Percentiles rank a stretch among this genome's conserved stretches.
These are phyloP conservation scores for Pseudococcus viburni DNA, from an alignment of 2,888 invertebrate species.

Conservation along the genomic window DNA sequence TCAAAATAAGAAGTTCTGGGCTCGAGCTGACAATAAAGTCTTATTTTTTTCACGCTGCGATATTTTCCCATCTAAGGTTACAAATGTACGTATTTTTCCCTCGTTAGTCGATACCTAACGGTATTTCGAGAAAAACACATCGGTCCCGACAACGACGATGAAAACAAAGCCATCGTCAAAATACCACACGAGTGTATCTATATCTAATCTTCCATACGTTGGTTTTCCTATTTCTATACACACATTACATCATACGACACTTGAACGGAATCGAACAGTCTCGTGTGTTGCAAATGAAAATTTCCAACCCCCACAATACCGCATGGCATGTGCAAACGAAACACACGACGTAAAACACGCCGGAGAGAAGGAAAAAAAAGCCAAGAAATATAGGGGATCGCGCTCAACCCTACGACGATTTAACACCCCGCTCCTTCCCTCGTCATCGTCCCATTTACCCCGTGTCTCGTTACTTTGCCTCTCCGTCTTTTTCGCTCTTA, in stretches of 20 bases:
- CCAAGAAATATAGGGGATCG: neutral
- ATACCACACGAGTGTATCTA: neutral
- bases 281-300: neutral
- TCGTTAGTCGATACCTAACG: too few species aligned
- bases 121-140: too few species aligned
- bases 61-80: too few species aligned
- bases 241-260: neutral
- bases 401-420: slow-evolving; percentile 27
- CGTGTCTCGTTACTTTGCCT: neutral
- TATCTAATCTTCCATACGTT: neutral
- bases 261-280: neutral
- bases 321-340: slow-evolving; percentile 21
- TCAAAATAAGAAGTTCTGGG: neutral
- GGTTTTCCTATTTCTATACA: neutral
- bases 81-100: too few species aligned
- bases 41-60: too few species aligned
- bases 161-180: too few species aligned
- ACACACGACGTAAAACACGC: neutral
- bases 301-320: slow-evolving; percentile 25
- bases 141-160: too few species aligned
- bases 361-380: neutral
- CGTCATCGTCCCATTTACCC: neutral
- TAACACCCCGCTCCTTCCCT: neutral
- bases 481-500: neutral
- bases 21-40: too few species aligned